Base-by-base conservation (phyloP, 37 sponge, comb jelly and placozoan genomes). In the Corticium candelabrum region DNA sequence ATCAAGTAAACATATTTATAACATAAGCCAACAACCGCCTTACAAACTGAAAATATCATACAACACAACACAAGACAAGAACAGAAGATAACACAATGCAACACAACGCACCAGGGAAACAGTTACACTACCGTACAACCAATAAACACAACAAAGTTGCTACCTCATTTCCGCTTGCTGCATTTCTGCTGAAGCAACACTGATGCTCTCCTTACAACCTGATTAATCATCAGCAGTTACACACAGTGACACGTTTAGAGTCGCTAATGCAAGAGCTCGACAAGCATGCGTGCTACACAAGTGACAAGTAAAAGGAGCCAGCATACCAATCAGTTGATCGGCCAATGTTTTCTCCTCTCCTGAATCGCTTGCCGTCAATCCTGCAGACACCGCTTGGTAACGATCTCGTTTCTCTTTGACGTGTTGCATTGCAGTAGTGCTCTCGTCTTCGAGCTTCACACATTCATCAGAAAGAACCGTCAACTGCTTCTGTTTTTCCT, bases 131-230 rank as follows among this genome's bases (percentile, higher is more conserved):
- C 37, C n/a, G 39, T 57, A n/a, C n/a, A n/a, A 38, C 21, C 3
- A 39, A 4, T n/a, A 32, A 3, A 70, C 73, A 70, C 29, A 1
- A 38, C 30, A 38, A 31, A 39, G 1, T 31, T 3, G 5, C 34
- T 68, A 90, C 85, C 91, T 90, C 92, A 94, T 94, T 74, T 94
- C 86, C 2, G 89, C 92, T 39, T 90, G 92, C 76, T 91, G 83
- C 2, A 80, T 83, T 68, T 80, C 84, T 57, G 92, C 86, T 31
- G 40, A 50, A 4, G 93, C 92, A 36, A 77, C 50, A 41, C 89
- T 88, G 38, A 91, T 78, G 67, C 82, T 86, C 81, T 80, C 90
- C 77, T 88, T 83, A 77, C 87, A 85, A 31, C 89, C n/a, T n/a
- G n/a, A n/a, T n/a, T n/a, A n/a, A n/a, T n/a, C n/a, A n/a, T n/a